Percentiles rank a stretch among this genome's conserved stretches.
Evolutionary conservation across 2,888 invertebrate species (phyloP).

Genomic region (Caradrina clavipalpis): DNA sequence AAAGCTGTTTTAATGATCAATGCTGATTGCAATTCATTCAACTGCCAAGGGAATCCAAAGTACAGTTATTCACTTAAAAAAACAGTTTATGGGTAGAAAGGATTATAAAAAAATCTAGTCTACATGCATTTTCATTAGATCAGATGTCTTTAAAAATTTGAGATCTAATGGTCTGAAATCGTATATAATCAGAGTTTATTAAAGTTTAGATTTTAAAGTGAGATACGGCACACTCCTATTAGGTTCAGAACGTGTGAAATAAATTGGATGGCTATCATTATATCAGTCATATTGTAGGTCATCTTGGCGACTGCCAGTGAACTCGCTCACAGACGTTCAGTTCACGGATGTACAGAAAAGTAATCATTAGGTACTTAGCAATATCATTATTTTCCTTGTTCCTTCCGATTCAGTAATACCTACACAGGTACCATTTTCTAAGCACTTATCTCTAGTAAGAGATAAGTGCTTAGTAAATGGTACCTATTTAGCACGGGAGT

Average conservation of each 20-base stretch:
- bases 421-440: too few relatives aligned
- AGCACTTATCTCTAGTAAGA: too few relatives aligned
- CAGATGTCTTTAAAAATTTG: constrained; percentile 1
- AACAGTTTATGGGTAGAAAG: too few relatives aligned
- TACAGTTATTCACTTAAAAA: neutral
- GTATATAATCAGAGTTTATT: constrained; percentile 21
- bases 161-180: constrained; percentile 4
- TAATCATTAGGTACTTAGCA: too few relatives aligned
- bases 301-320: neutral
- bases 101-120: neutral
- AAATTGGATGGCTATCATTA: constrained; percentile 18
- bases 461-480: too few relatives aligned
- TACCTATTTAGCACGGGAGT: too few relatives aligned
- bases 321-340: neutral
- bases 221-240: constrained; percentile 28
- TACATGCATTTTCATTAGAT: constrained; percentile 1
- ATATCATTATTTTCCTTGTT: too few relatives aligned
- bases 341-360: neutral
- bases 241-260: constrained; percentile 25
- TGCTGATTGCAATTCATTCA: neutral
- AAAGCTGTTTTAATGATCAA: constrained; percentile 9
- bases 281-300: constrained; percentile 17
- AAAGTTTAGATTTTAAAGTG: constrained; percentile 12
- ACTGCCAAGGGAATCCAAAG: neutral
- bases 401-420: too few relatives aligned